Conservation (phyloP, 2,888 invertebrate genomes). For the Buathra laborator region DNA sequence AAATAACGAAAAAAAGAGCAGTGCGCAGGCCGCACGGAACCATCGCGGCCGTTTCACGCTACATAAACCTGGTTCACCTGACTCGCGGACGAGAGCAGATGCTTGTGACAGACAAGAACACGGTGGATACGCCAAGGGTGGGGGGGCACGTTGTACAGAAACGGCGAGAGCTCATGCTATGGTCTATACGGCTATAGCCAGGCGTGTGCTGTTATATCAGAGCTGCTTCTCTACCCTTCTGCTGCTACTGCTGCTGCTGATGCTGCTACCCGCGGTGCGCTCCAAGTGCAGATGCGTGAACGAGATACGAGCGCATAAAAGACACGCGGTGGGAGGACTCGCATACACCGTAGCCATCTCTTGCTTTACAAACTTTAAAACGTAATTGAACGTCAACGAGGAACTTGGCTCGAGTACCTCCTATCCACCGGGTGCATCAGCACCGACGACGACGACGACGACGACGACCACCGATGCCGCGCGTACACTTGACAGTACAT, state of each 20-base stretch:
- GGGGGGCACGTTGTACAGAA: conserved; percentile 20
- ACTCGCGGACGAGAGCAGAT: conserved; percentile 66
- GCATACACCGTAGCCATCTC: conserved; percentile 69
- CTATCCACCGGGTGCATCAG: conserved; percentile 22
- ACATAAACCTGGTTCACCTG: conserved; percentile 72
- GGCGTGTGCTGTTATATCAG: conserved; percentile 73
- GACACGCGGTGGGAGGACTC: conserved; percentile 74
- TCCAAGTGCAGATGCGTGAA: conserved; percentile 78
- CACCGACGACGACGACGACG: conserved; percentile 10
- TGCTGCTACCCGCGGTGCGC: conserved; percentile 32
- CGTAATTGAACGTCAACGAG: conserved; percentile 82
- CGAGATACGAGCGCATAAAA: conserved; percentile 81
- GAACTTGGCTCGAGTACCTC: conserved; percentile 62
- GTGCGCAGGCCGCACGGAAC: conserved; percentile 48
- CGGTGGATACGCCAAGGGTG: conserved; percentile 28
- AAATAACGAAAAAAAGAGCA: conserved; percentile 37
- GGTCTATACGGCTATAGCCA: conserved; percentile 38
- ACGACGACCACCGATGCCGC: not conserved
- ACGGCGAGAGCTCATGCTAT: conserved; percentile 26
- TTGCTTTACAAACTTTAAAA: conserved; percentile 79
- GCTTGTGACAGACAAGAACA: conserved; percentile 71
- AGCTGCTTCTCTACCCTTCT: conserved; percentile 59
- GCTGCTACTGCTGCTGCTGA: conserved; percentile 38
- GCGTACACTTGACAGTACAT: conserved; percentile 22
- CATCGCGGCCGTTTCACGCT: conserved; percentile 69